Percentiles rank a stretch among this genome's conserved stretches.
phyloP scores from a whole-genome alignment of 2,888 invertebrate species.

The Bimastos eiseni region DNA sequence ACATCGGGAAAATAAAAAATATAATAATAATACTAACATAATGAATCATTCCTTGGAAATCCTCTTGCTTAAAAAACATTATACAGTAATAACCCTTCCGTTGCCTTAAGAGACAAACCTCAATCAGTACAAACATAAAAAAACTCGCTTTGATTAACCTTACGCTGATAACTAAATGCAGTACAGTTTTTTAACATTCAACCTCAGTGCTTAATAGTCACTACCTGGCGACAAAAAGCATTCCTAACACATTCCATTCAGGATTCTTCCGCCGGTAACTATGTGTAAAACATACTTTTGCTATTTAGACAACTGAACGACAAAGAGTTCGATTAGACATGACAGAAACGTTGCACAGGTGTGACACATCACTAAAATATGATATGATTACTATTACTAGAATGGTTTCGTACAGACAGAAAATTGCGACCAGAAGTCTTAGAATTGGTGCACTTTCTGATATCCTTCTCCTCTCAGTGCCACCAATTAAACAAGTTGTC shows the following conservation, averaged over 20 bases:
- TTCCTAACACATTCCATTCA: neutral
- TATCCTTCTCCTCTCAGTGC: neutral
- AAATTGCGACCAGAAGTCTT: neutral
- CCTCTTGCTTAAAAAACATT: neutral
- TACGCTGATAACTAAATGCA: neutral
- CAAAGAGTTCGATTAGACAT: neutral
- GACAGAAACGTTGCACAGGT: neutral
- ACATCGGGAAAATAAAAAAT: neutral
- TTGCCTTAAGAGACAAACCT: neutral
- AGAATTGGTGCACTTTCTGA: neutral
- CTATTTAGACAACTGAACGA: neutral
- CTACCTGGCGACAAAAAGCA: neutral
- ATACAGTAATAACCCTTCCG: neutral
- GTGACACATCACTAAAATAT: constrained; percentile 1
- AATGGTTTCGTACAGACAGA: neutral
- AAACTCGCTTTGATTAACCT: neutral
- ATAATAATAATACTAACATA: neutral
- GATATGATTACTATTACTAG: constrained; percentile 25
- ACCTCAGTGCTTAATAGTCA: neutral
- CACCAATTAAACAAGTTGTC: neutral
- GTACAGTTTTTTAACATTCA: neutral
- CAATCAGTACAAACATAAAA: neutral
- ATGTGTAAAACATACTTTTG: neutral
- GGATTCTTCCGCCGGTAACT: neutral
- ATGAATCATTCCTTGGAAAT: neutral